Evolutionary conservation across 2,797 vertebrate genomes (phyloP).

Genomic region (Benthosema pterotum): DNA sequence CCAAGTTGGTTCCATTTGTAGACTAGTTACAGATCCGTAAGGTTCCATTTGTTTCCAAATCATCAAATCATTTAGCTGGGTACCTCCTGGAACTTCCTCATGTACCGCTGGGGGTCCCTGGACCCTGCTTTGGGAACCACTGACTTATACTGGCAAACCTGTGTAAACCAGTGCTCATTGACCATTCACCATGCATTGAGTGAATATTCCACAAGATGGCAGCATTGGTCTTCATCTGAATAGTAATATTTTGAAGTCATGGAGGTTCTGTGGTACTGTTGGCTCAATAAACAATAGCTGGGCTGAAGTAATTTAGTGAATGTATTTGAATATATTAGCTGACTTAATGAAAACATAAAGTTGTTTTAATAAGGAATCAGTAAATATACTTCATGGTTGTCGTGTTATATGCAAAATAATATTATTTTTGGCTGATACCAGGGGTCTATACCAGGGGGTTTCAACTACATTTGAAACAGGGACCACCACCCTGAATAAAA

Average conservation of each 20-base stretch:
- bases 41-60: too few species aligned
- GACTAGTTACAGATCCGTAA: too few species aligned
- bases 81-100: too few species aligned
- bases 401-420: background rate
- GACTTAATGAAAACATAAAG: background rate
- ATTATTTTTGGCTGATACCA: background rate
- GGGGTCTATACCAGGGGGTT: too few species aligned
- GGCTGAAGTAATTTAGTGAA: background rate
- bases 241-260: background rate
- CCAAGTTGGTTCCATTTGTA: too few species aligned
- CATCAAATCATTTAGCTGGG: too few species aligned
- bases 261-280: background rate
- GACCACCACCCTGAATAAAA: too few species aligned
- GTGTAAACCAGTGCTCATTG: background rate
- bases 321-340: too few species aligned
- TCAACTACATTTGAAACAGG: too few species aligned
- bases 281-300: background rate
- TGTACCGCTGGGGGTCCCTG: too few species aligned
- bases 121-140: too few species aligned
- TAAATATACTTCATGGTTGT: background rate
- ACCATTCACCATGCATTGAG: background rate
- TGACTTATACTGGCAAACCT: background rate
- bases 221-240: conserved; percentile 40
- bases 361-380: background rate
- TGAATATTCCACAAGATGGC: conserved; percentile 63